These are phyloP conservation scores for Stenodera caucasica DNA, from an alignment of 2,888 invertebrate genomes.

Conservation along the genomic window DNA sequence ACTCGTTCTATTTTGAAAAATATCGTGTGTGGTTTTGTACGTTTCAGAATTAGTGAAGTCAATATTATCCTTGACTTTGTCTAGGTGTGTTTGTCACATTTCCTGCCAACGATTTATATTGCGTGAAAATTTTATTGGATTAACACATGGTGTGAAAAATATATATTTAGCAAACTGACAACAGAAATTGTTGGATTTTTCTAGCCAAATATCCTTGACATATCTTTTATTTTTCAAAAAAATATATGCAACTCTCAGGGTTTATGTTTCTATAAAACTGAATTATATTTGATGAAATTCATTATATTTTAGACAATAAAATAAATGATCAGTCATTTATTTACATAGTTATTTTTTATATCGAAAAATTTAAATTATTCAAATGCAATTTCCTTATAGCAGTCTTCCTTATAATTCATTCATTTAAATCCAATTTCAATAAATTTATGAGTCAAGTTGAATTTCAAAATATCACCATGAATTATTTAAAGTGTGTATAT, in stretches of 20 bases:
- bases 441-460: neutral
- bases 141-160: neutral
- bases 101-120: neutral
- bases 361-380: neutral
- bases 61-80: constrained; percentile 23
- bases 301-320: no score
- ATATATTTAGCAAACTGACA: no score
- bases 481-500: neutral
- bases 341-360: neutral
- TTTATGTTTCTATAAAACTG: no score
- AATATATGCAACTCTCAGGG: no score
- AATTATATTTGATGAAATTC: no score
- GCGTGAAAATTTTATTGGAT: neutral
- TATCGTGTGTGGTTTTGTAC: constrained; percentile 4
- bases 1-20: constrained; percentile 11
- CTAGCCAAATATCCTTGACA: neutral
- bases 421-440: no score
- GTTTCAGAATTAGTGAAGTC: neutral
- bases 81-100: constrained; percentile 17
- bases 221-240: neutral
- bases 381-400: neutral
- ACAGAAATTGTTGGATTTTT: no score
- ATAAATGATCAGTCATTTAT: no score
- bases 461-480: neutral
- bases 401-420: neutral